These are phyloP conservation scores for Sparidentex hasta DNA, from an alignment of 2,797 vertebrate genomes.

Conservation along the genomic window DNA sequence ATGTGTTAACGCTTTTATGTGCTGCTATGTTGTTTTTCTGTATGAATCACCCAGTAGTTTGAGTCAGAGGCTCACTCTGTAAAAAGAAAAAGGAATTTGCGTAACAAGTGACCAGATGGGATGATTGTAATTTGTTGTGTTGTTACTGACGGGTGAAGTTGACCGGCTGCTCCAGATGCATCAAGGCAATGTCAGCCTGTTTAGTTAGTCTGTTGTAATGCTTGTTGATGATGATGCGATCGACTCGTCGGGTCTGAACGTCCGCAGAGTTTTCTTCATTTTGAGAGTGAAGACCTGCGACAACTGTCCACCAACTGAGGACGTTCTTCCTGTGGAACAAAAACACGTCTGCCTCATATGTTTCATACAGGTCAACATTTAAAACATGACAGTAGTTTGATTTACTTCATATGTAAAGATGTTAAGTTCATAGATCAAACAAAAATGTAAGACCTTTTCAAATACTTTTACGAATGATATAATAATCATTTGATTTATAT, in stretches of 20 bases:
- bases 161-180: constrained; percentile 89
- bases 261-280: constrained; percentile 71
- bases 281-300: constrained; percentile 87
- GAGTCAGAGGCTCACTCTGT: background rate
- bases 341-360: background rate
- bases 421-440: too few species aligned
- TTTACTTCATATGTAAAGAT: too few species aligned
- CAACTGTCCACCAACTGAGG: constrained; percentile 85
- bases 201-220: constrained; percentile 89
- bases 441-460: too few species aligned
- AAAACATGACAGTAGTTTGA: too few species aligned
- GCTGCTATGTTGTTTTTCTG: too few species aligned
- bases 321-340: constrained; percentile 86
- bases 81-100: too few species aligned
- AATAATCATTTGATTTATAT: too few species aligned
- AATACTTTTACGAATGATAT: too few species aligned
- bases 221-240: constrained; percentile 88
- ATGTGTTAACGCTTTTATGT: too few species aligned
- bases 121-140: background rate
- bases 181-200: constrained; percentile 90
- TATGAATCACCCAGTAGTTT: background rate
- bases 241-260: constrained; percentile 75
- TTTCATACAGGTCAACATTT: too few species aligned
- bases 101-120: too few species aligned
- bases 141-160: constrained; percentile 87